Percentiles rank a stretch among this genome's conserved stretches.
Evolutionary conservation across 2,797 vertebrate species (phyloP).

Genomic region (Acestrorhynchus altus): DNA sequence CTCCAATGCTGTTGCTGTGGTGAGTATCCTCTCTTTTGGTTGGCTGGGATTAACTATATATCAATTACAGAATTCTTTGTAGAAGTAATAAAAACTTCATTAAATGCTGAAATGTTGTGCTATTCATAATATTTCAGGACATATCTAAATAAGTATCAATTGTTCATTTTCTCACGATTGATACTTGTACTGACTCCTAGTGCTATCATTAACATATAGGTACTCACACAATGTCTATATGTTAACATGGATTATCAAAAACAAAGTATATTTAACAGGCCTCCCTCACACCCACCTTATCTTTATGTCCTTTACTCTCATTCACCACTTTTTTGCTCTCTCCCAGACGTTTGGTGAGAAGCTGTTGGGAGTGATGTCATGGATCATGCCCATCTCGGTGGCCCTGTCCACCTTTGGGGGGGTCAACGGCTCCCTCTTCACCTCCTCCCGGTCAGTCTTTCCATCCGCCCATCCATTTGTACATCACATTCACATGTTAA

Average conservation of each 20-base stretch:
- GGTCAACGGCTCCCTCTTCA: constrained; percentile 94
- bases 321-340: constrained; percentile 55
- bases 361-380: constrained; percentile 91
- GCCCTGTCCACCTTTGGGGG: constrained; percentile 94
- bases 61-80: background rate
- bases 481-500: constrained; percentile 1
- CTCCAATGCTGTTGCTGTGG: constrained; percentile 95
- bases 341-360: constrained; percentile 92
- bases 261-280: constrained; percentile 7
- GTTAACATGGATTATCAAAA: background rate
- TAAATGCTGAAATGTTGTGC: constrained; percentile 7
- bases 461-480: constrained; percentile 20
- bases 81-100: background rate
- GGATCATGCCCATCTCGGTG: constrained; percentile 97
- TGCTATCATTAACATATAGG: constrained; percentile 18
- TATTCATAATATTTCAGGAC: constrained; percentile 25
- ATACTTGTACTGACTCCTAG: constrained; percentile 48
- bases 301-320: constrained; percentile 20
- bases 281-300: constrained; percentile 32
- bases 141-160: constrained; percentile 58
- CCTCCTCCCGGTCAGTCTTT: constrained; percentile 87
- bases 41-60: background rate
- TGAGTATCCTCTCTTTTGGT: constrained; percentile 66
- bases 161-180: constrained; percentile 43
- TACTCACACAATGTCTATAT: background rate